Evolutionary conservation across 2,888 invertebrate genomes (phyloP), one percentile per base, ranked within the genome.

Genomic region (Fragum sueziense): DNA sequence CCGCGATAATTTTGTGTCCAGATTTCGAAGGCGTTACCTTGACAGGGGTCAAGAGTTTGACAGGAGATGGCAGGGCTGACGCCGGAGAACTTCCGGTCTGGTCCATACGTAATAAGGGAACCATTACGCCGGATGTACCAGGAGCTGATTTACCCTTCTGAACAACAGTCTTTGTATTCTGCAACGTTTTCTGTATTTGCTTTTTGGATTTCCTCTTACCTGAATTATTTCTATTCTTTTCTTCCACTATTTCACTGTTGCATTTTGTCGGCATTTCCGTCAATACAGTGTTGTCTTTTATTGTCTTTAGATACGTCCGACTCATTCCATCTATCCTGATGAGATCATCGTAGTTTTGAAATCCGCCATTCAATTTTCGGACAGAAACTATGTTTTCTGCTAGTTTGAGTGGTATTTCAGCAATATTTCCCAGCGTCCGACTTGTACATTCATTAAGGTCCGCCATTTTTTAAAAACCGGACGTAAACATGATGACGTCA

Each of bases 401-500:
- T 25, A 41, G n/a, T 9, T 27, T 27, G 27, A 11, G 20, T 9
- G 65, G n/a, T 25, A 65, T 65, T 22, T 65, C 20, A 11, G 27
- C 41, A n/a, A 22, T 41, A 41, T 41, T 65, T 25, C 22, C 65
- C 20, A 65, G 11, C 25, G 33, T 41, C 27, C 65, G 34, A 41
- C 34, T 25, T 4, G 65, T 41, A 37, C 65, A 41, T 25, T 27
- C 9, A 41, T 65, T 65, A n/a, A 65, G 9, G 65, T 65, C 65
- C 41, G 41, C 65, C 65, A 65, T 65, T 22, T 65, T 41, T 17
- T 4, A 22, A 41, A 11, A 25, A 34, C 22, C 37, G 47, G 47
- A 37, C 1, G 41, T 65, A 65, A 65, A 65, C 65, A 65, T 34
- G 31, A 27, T 65, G 65, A 65, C 65, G 65, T 65, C 65, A 65